Conservation (phyloP, 2,888 invertebrate genomes). For the Parthenolecanium corni region DNA sequence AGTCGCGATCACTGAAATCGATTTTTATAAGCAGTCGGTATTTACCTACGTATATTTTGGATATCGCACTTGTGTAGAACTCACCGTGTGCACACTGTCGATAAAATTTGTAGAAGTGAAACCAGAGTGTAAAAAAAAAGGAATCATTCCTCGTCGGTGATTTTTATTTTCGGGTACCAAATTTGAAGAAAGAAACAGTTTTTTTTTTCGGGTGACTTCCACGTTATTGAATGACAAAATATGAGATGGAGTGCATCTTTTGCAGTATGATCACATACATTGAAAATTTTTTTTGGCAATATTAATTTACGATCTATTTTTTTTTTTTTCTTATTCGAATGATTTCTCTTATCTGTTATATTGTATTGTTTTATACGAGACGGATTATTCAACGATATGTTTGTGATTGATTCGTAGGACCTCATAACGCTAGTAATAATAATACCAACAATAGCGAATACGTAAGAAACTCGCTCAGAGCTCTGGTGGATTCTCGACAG, state of each 20-base stretch:
- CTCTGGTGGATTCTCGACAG: constrained; percentile 74
- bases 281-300: constrained; percentile 5
- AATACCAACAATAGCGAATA: constrained; percentile 55
- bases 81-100: too few relatives aligned
- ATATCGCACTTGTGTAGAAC: too few relatives aligned
- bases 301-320: not conserved
- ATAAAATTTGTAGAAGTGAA: too few relatives aligned
- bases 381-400: not conserved
- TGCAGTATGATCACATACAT: constrained; percentile 11
- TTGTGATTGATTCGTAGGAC: not conserved
- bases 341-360: not conserved
- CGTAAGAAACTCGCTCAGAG: constrained; percentile 80
- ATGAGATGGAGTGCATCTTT: not conserved
- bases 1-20: too few relatives aligned
- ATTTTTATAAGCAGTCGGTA: too few relatives aligned
- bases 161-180: not conserved
- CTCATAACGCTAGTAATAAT: constrained; percentile 6
- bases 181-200: too few relatives aligned
- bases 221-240: too few relatives aligned
- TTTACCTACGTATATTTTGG: too few relatives aligned
- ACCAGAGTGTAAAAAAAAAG: too few relatives aligned
- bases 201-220: not conserved
- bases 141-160: not conserved
- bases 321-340: not conserved
- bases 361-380: not conserved